Evolutionary conservation across 2,888 invertebrate genomes (phyloP).

Genomic region (Norana najaformis): DNA sequence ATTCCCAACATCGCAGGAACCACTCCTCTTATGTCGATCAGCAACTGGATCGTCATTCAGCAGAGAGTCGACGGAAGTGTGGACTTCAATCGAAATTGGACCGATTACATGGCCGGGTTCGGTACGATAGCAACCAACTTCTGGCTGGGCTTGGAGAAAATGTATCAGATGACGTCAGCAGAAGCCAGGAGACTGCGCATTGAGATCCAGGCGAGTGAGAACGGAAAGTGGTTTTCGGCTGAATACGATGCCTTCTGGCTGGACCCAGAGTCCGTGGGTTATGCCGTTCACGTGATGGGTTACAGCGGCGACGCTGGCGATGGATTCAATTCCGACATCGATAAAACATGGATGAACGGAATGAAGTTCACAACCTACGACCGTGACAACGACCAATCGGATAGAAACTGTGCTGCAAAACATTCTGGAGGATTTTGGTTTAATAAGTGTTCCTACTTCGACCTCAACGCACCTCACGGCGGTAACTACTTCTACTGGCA

Average conservation of each 20-base stretch:
- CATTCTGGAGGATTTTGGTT: not conserved
- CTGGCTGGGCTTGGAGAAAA: conserved; percentile 30
- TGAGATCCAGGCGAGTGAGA: conserved; percentile 14
- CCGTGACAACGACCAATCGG: not conserved
- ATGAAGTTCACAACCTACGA: not conserved
- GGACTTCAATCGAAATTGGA: conserved; percentile 26
- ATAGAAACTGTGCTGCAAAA: not conserved
- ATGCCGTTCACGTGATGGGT: conserved; percentile 14
- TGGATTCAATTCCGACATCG: not conserved
- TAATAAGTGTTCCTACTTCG: not conserved
- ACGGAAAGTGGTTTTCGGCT: conserved; percentile 17
- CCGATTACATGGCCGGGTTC: not conserved
- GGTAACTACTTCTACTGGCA: not conserved
- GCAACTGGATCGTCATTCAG: conserved; percentile 31
- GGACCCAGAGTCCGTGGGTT: not conserved
- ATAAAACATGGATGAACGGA: not conserved
- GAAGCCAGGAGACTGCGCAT: conserved; percentile 22
- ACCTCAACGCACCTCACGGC: not conserved
- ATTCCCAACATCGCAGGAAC: too few relatives aligned
- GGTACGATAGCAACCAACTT: conserved; percentile 19
- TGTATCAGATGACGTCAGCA: conserved; percentile 20
- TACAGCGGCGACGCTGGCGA: conserved; percentile 30
- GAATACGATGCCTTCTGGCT: conserved; percentile 30
- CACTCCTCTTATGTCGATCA: not conserved
- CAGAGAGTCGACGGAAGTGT: conserved; percentile 25